Evolutionary conservation across 2,113 vertebrate genomes (phyloP), one percentile per base, ranked within the genome.

Genomic region (Phaetusa simplex): DNA sequence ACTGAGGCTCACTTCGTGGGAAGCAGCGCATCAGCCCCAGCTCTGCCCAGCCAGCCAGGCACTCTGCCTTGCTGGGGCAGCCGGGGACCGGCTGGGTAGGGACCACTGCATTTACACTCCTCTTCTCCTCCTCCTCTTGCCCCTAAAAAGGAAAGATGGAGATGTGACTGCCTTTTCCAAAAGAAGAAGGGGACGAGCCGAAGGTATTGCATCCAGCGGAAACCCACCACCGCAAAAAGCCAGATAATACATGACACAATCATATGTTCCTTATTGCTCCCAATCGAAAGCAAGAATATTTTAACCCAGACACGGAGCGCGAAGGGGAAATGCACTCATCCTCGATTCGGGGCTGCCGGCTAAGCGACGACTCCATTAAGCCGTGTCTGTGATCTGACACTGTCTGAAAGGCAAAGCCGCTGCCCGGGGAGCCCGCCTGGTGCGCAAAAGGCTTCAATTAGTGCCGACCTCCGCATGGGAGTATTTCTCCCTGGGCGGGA

Each of bases 401-500:
- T 73, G 45, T 52, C 79, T 79, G 56, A 90, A 74, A 86, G 64
- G 76, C 59, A 73, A 40, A 22, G 70, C 55, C 55, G 59, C 78
- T 65, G 67, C 79, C 72, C 0, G 0, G 52, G 77, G 65, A 93
- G 61, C 59, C 58, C 22, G 73, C 61, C 70, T 55, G 69, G 30
- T 76, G 80, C n/a, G 83, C 17, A 20, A 95, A 86, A 89, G 94
- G 61, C 83, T 81, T 84, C 85, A 78, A 64, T 91, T 56, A 88
- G 88, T 34, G 26, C 69, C 36, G 65, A 76, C 90, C 80, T 95
- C 86, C 38, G 27, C 64, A 40, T 3, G 8, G 43, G 43, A 79
- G 27, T 64, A 78, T n/a, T 77, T 65, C 64, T 89, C 73, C 86
- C 65, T 52, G 55, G 59, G 69, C 0, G 1, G 82, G 72, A 91